Evolutionary conservation across 2,113 vertebrate genomes (phyloP).

Genomic region (Coturnix japonica): DNA sequence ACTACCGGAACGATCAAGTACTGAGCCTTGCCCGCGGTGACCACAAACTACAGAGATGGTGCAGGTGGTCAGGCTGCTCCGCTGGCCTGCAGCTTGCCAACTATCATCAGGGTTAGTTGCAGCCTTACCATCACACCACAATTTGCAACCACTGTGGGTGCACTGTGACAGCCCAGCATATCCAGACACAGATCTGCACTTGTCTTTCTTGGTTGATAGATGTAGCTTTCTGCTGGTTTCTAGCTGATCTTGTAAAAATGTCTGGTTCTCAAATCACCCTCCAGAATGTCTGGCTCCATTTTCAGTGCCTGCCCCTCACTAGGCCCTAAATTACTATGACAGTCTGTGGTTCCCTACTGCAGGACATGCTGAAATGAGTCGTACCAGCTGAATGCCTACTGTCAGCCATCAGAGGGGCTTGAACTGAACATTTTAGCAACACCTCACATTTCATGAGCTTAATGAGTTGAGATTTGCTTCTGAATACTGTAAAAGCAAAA

Average conservation of each 20-base stretch:
- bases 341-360: not conserved
- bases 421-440: not conserved
- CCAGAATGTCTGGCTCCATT: not conserved
- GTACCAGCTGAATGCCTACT: not conserved
- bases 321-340: not conserved
- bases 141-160: not conserved
- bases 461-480: not conserved
- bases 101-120: not conserved
- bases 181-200: not conserved
- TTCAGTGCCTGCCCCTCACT: not conserved
- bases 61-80: not conserved
- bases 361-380: not conserved
- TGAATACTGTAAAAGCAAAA: not conserved
- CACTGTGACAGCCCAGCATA: not conserved
- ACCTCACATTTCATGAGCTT: not conserved
- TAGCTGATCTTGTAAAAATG: not conserved
- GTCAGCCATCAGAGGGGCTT: not conserved
- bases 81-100: rapidly evolving
- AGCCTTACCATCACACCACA: rapidly evolving
- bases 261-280: not conserved
- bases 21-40: not conserved
- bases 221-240: not conserved
- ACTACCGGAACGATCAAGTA: not conserved
- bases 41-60: not conserved
- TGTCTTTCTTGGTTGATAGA: not conserved